Conservation (phyloP, 2,888 invertebrate genomes). For the Kryphioiulus occultus region DNA sequence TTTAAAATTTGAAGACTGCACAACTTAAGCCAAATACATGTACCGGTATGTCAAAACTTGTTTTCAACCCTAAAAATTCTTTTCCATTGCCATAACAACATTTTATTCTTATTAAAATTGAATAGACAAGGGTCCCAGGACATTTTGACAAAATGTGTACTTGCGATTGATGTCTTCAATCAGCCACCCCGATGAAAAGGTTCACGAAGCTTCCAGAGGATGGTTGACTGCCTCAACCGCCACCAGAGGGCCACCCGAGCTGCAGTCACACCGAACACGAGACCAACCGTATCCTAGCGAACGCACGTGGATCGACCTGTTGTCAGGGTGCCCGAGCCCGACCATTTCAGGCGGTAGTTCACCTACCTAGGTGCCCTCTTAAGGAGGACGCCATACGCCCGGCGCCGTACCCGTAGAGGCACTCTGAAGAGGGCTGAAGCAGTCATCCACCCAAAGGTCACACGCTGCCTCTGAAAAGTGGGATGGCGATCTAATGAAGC, state of each 20-base stretch:
- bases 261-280: not conserved
- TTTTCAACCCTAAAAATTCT: no score
- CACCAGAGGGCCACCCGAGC: not conserved
- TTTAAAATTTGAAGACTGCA: no score
- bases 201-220: not conserved
- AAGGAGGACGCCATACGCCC: constrained; percentile 11
- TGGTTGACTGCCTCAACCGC: not conserved
- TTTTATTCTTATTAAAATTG: no score
- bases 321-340: not conserved
- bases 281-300: constrained; percentile 4
- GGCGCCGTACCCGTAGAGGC: not conserved
- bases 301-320: constrained; percentile 4
- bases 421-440: not conserved
- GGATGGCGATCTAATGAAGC: not conserved
- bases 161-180: not conserved
- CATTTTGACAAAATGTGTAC: not conserved
- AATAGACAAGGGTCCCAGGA: no score
- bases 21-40: no score
- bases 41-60: no score
- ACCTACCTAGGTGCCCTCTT: not conserved
- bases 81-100: no score
- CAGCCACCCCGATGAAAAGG: not conserved
- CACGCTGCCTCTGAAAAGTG: not conserved
- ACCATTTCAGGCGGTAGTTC: constrained; percentile 13
- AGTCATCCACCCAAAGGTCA: not conserved